A percentile compares a stretch with the other conserved stretches of the same genome.
phyloP scores from a whole-genome alignment of 2,113 vertebrate genomes.

The Coptodon bakossiorum region DNA sequence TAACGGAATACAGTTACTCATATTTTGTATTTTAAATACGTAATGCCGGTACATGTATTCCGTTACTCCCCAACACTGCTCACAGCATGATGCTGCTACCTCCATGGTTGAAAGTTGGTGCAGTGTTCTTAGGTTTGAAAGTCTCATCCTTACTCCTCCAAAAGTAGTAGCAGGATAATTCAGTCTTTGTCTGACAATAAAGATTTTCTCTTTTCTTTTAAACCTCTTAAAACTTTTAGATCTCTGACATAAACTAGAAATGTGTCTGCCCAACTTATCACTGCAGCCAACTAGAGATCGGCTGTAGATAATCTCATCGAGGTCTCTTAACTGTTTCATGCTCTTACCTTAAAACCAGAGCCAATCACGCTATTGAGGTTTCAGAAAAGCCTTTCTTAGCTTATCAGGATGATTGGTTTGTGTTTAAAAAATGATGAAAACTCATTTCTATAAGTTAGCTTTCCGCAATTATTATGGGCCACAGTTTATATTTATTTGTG shows the following conservation, averaged over 20 bases:
- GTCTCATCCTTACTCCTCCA: not conserved
- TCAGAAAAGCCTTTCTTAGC: not conserved
- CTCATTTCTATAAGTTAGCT: not conserved
- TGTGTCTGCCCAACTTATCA: not conserved
- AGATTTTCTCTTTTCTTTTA: not conserved
- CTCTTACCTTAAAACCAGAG: not conserved
- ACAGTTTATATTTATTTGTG: not conserved
- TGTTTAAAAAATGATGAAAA: not conserved
- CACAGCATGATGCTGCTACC: not conserved
- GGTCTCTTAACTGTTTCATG: not conserved
- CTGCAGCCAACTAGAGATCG: too few relatives aligned
- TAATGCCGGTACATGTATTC: too few relatives aligned
- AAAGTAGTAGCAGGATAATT: not conserved
- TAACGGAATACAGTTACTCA: too few relatives aligned
- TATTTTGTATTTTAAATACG: too few relatives aligned
- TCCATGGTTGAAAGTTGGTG: not conserved
- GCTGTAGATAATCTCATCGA: not conserved
- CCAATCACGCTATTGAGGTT: not conserved
- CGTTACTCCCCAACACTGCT: too few relatives aligned
- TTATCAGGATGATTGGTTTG: not conserved
- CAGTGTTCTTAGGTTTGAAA: not conserved
- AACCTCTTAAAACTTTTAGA: not conserved
- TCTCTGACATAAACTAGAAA: not conserved
- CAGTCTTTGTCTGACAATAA: not conserved
- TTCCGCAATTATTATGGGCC: accelerated